Evolutionary conservation across 2,797 vertebrate genomes (phyloP).

Genomic region (Sebastes diploproa): DNA sequence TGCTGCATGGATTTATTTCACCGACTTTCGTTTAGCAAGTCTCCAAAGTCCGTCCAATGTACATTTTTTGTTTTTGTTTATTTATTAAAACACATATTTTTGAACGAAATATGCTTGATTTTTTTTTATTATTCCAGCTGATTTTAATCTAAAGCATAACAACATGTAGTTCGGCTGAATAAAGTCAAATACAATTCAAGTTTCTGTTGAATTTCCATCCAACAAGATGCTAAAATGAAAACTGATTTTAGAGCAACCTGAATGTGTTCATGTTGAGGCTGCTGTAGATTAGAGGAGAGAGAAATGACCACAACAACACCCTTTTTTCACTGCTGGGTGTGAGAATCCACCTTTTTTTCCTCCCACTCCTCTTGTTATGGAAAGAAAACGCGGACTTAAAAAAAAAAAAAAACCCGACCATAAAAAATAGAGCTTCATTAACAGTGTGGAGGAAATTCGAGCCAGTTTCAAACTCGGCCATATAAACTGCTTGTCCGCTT

Average conservation of each 20-base stretch:
- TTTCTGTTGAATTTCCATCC: neutral
- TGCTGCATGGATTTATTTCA: conserved; percentile 79
- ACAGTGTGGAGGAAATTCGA: conserved; percentile 62
- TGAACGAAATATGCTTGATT: conserved; percentile 59
- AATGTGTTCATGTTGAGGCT: neutral
- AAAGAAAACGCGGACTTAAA: conserved; percentile 53
- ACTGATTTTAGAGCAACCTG: neutral
- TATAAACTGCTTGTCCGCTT: conserved; percentile 73
- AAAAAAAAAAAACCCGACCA: conserved; percentile 32
- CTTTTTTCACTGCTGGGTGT: conserved; percentile 40
- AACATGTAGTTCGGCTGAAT: neutral
- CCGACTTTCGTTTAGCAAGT: conserved; percentile 66
- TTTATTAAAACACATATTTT: conserved; percentile 95
- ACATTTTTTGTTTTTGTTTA: conserved; percentile 86
- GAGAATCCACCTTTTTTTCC: neutral
- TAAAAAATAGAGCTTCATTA: conserved; percentile 77
- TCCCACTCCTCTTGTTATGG: conserved; percentile 53
- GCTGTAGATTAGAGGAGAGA: neutral
- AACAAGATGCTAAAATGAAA: neutral
- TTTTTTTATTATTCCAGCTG: neutral
- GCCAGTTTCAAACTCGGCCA: conserved; percentile 67
- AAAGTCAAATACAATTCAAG: neutral
- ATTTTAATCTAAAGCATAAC: neutral
- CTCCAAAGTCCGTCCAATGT: conserved; percentile 83
- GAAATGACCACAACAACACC: neutral